Base-by-base conservation (phyloP, 2,888 invertebrate genomes). In the Clivina fossor region DNA sequence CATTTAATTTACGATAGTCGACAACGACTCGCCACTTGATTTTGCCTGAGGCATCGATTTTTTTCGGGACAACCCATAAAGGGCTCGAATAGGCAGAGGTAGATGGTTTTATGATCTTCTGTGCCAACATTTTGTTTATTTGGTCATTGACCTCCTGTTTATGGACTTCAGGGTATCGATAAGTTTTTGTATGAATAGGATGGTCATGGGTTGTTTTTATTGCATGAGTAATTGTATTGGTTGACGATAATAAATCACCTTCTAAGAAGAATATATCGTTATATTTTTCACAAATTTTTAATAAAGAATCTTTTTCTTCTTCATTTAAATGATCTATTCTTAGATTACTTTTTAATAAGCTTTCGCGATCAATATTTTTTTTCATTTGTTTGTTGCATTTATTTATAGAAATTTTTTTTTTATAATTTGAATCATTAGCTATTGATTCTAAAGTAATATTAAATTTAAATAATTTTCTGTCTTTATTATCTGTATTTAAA, bases 261-360 rank as follows among this genome's bases (percentile, higher is more conserved):
- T 68, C 68, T 4, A 56, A 61, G 30, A 68, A 60, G 43, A 70
- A 68, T 1, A 71, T 64, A 22, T 69, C 67, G 3, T 58, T 56
- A 58, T 59, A 67, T 58, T 68, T 57, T 0, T 26, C 13, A 15
- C 64, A 63, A 9, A 66, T 30, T 20, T 62, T 56, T 8, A 35
- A 4, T 11, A 68, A 60, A 51, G n/a, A 3, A 7, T 55, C 8
- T 20, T 44, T 46, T 63, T 69, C 67, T 56, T 68, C 66, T 0
- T 35, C 4, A 35, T 67, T 66, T 33, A 64, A 59, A 40, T 60
- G 58, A 18, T 30, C 24, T 16, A 24, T 16, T 22, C 57, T 47
- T 16, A 58, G 19, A 48, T 40, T 26, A 4, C 37, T 5, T 48
- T 51, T 22, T 4, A 53, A n/a, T n/a, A n/a, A n/a, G n/a, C n/a